Evolutionary conservation across 2,113 vertebrate species (phyloP).

Genomic region (Gnathonemus longibarbis): DNA sequence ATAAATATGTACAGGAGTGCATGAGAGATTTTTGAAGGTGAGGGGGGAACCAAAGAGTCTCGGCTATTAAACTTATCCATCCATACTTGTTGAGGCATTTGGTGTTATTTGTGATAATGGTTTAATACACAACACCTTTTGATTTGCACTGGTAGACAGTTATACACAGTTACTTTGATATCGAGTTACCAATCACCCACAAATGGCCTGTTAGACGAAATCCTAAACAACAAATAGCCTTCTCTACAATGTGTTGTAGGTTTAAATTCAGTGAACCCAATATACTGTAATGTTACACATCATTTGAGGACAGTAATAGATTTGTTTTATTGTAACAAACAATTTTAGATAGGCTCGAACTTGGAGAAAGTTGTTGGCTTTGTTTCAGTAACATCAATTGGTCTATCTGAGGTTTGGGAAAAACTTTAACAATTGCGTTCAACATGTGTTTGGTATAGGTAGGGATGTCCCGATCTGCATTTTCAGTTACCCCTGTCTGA

Average conservation of each 20-base stretch:
- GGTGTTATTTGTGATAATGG: neutral
- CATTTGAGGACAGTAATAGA: neutral
- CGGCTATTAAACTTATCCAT: neutral
- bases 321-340: neutral
- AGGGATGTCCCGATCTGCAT: neutral
- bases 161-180: neutral
- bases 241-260: neutral
- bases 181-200: neutral
- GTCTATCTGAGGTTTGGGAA: neutral
- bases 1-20: neutral
- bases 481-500: neutral
- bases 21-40: neutral
- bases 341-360: neutral
- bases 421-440: neutral
- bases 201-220: neutral
- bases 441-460: neutral
- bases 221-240: neutral
- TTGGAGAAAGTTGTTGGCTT: neutral
- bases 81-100: neutral
- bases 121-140: neutral
- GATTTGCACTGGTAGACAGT: neutral
- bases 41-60: neutral
- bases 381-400: neutral
- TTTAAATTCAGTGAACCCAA: neutral
- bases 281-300: neutral